Evolutionary conservation across 2,797 vertebrate species (phyloP).

Genomic region (Babyrousa celebensis): DNA sequence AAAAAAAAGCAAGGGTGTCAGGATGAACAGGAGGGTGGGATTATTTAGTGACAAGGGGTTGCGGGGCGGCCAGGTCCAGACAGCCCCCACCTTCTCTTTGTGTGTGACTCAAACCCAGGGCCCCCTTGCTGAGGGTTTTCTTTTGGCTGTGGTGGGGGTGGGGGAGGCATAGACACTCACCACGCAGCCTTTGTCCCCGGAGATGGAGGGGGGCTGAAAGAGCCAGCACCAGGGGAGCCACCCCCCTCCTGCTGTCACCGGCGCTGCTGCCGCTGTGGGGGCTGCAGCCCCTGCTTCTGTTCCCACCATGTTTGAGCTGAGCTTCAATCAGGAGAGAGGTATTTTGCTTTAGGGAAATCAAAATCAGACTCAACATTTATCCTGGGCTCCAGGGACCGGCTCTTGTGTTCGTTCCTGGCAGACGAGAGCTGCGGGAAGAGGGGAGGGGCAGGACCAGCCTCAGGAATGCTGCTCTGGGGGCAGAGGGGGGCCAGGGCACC

Average conservation of each 20-base stretch:
- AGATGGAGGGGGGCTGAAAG: neutral
- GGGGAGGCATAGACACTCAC: no score
- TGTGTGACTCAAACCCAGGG: no score
- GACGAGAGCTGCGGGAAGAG: neutral
- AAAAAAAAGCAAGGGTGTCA: neutral
- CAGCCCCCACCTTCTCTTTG: neutral
- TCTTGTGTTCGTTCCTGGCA: conserved; percentile 3
- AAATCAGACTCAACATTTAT: conserved; percentile 66
- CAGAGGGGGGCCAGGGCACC: neutral
- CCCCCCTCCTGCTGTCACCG: neutral
- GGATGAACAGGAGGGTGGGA: neutral
- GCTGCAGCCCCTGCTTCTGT: neutral
- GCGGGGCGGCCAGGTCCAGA: neutral
- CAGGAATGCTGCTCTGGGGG: neutral
- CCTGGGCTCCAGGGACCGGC: conserved; percentile 72
- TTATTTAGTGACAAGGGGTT: neutral
- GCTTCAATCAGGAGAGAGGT: conserved; percentile 12
- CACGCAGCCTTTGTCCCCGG: neutral
- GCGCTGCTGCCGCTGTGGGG: neutral
- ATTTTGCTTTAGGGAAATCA: conserved; percentile 75
- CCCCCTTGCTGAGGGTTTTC: neutral
- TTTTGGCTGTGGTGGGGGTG: fast-evolving
- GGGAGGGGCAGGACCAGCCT: neutral
- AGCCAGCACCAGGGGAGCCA: fast-evolving
- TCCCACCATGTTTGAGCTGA: neutral